A percentile compares a stretch with the other conserved stretches of the same genome.
Evolutionary conservation across 2,113 vertebrate genomes (phyloP).

Genomic region (Sitta europaea): DNA sequence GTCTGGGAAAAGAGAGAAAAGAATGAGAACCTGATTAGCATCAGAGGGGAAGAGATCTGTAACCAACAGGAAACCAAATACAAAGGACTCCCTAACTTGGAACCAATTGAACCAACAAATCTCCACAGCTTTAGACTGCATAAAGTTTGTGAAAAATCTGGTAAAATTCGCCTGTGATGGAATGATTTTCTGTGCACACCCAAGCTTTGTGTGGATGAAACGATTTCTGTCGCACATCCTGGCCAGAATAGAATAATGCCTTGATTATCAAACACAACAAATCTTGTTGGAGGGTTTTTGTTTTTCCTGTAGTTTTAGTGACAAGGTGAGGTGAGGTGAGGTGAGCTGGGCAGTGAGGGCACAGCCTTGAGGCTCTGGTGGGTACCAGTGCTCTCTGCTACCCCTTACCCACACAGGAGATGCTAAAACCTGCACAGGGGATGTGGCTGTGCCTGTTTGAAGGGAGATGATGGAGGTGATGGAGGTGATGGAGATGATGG

Average conservation of each 20-base stretch:
- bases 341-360: not conserved
- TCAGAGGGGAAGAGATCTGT: accelerated
- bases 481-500: too few species aligned
- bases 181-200: not conserved
- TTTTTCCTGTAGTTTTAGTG: not conserved
- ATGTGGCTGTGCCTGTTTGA: not conserved
- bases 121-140: too few species aligned
- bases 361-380: accelerated
- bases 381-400: not conserved
- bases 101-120: not conserved
- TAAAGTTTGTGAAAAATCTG: not conserved
- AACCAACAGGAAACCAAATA: not conserved
- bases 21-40: not conserved
- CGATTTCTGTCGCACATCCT: not conserved
- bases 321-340: not conserved
- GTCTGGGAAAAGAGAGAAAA: not conserved
- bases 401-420: not conserved
- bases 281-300: not conserved
- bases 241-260: not conserved
- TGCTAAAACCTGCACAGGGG: not conserved
- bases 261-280: not conserved
- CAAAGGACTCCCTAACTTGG: not conserved
- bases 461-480: too few species aligned
- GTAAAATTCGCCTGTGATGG: not conserved
- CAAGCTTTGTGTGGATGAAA: not conserved